phyloP scores from a whole-genome alignment of 2,888 invertebrate genomes.

The Eristalis pertinax region DNA sequence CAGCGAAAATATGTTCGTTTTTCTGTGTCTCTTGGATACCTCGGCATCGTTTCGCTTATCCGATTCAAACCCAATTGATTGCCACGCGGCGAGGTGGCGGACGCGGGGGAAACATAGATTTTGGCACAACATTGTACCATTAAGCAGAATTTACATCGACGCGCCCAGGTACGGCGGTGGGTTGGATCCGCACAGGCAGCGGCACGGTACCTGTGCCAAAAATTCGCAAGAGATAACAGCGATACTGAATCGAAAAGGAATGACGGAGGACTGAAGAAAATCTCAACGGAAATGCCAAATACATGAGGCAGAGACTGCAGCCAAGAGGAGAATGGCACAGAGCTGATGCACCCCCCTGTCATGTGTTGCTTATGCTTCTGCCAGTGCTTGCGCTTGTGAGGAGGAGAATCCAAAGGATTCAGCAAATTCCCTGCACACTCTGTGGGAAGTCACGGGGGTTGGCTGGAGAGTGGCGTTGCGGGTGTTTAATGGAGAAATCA shows the following conservation, averaged over 20 bases:
- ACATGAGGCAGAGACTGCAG: slow-evolving; percentile 4
- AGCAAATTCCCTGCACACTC: not conserved
- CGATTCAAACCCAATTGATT: slow-evolving; percentile 39
- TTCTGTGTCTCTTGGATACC: not conserved
- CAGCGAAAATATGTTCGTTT: slow-evolving; percentile 14
- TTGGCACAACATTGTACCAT: slow-evolving; percentile 55
- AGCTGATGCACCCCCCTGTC: not conserved
- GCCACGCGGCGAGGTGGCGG: not conserved
- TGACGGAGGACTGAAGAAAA: not conserved
- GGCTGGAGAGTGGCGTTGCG: not conserved
- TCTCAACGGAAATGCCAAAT: slow-evolving; percentile 5
- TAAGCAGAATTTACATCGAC: slow-evolving; percentile 62
- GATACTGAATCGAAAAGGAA: slow-evolving; percentile 14
- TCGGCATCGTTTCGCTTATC: slow-evolving; percentile 11
- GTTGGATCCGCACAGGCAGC: slow-evolving; percentile 23
- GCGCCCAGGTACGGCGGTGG: slow-evolving; percentile 50
- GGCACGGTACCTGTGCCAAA: slow-evolving; percentile 41
- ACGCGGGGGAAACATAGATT: not conserved
- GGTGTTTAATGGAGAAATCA: slow-evolving; percentile 2
- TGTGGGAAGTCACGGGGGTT: not conserved
- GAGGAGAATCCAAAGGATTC: not conserved
- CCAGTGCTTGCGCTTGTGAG: not conserved
- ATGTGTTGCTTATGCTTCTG: not conserved
- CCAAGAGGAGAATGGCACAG: not conserved
- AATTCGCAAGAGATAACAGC: slow-evolving; percentile 31